A percentile compares a stretch with the other conserved stretches of the same genome.
phyloP scores from a whole-genome alignment of 2,113 vertebrate genomes.

The Crotalus horridus region DNA sequence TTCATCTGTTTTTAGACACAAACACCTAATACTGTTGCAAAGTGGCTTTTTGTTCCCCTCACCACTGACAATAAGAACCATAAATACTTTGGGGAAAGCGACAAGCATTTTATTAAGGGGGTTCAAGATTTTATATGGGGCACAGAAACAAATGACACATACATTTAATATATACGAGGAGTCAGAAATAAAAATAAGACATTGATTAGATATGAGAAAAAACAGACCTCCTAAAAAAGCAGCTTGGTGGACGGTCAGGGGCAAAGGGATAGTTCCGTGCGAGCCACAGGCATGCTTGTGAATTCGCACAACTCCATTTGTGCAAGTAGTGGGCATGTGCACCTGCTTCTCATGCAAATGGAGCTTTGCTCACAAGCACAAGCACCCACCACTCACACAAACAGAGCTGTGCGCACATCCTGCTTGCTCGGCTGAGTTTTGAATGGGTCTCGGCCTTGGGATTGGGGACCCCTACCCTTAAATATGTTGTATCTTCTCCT shows the following conservation, averaged over 20 bases:
- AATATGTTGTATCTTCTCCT: not conserved
- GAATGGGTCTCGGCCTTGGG: not conserved
- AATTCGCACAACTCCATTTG: not conserved
- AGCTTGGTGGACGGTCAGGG: not conserved
- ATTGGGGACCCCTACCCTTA: not conserved
- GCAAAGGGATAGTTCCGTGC: not conserved
- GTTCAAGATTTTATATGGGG: not conserved
- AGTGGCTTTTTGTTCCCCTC: not conserved
- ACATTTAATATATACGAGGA: not conserved
- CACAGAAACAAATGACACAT: not conserved
- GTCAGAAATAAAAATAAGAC: too few relatives aligned
- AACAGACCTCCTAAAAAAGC: not conserved
- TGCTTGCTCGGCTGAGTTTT: not conserved
- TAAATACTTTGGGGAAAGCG: not conserved
- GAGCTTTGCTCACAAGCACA: too few relatives aligned
- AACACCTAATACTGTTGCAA: not conserved
- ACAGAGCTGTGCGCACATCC: not conserved
- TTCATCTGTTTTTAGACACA: not conserved
- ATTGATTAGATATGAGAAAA: not conserved
- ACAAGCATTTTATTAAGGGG: not conserved
- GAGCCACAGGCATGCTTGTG: not conserved
- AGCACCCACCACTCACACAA: too few relatives aligned
- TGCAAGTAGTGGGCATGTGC: not conserved
- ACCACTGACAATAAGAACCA: not conserved
- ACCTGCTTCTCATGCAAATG: too few relatives aligned